phyloP scores from a whole-genome alignment of 1,140 invertebrate species.

The Lepidurus apus region DNA sequence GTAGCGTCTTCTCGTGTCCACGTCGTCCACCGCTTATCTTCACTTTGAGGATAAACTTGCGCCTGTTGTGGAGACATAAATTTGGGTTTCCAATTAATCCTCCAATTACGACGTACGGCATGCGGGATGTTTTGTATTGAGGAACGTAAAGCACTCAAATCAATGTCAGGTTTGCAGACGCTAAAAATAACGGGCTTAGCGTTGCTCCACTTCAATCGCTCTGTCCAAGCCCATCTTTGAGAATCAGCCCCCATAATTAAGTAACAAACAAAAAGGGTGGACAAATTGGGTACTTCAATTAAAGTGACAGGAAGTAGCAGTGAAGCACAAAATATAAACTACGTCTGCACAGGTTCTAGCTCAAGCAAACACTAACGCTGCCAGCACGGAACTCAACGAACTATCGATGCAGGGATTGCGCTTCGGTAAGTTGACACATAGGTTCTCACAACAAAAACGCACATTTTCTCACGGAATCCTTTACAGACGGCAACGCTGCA shows the following conservation, averaged over 20 bases:
- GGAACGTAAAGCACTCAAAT: conserved; percentile 7
- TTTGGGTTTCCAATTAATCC: conserved; percentile 7
- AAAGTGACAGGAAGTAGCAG: background rate
- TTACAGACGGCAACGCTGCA: background rate
- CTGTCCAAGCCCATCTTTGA: background rate
- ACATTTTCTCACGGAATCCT: background rate
- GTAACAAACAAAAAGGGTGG: too few relatives aligned
- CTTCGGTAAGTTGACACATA: background rate
- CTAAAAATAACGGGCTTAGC: background rate
- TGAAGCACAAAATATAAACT: background rate
- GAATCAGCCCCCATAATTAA: background rate
- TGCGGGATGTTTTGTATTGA: background rate
- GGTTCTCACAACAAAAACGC: background rate
- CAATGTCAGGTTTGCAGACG: background rate
- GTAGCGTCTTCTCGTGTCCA: conserved; percentile 1
- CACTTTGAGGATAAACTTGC: background rate
- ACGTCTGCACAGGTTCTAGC: background rate
- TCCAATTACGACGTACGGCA: background rate
- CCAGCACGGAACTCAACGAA: background rate
- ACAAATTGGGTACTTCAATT: conserved; percentile 3
- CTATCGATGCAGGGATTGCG: background rate
- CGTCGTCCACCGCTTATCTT: conserved; percentile 8
- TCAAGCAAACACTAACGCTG: background rate
- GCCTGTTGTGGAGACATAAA: background rate
- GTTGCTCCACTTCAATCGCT: background rate